These are phyloP conservation scores for Drosophila austrosaltans DNA, from an alignment of 2,888 invertebrate genomes.

Conservation along the genomic window DNA sequence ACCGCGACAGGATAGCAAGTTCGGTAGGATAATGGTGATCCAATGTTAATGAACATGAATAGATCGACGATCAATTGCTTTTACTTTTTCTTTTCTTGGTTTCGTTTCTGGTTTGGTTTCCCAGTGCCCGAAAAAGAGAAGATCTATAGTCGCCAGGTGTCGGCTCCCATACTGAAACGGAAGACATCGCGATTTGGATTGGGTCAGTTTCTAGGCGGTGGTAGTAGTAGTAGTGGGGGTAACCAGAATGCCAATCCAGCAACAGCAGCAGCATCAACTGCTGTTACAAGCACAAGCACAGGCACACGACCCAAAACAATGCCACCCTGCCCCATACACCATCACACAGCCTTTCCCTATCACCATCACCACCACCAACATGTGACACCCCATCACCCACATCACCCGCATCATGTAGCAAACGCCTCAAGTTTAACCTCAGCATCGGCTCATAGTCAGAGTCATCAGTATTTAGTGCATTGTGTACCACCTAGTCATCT, in stretches of 20 bases:
- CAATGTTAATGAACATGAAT: neutral
- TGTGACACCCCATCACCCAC: conserved; percentile 34
- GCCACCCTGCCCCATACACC: conserved; percentile 65
- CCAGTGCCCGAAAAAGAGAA: conserved; percentile 89
- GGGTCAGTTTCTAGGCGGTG: conserved; percentile 89
- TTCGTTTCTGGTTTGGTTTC: too few species aligned
- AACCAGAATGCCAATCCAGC: conserved; percentile 80
- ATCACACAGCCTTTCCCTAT: conserved; percentile 18
- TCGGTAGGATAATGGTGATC: conserved; percentile 83
- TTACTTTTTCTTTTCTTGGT: conserved; percentile 9
- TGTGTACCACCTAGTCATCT: conserved; percentile 81
- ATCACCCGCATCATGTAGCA: conserved; percentile 64
- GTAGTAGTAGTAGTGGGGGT: conserved; percentile 83
- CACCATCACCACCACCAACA: conserved; percentile 40
- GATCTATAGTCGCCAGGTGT: conserved; percentile 95
- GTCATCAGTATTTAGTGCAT: conserved; percentile 82
- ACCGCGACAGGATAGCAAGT: conserved; percentile 89
- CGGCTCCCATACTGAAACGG: conserved; percentile 96
- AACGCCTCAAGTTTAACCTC: conserved; percentile 75
- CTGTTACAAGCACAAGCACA: conserved; percentile 64
- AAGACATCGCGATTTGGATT: conserved; percentile 96
- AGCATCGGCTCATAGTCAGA: conserved; percentile 81
- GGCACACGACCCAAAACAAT: conserved; percentile 65
- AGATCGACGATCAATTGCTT: neutral
- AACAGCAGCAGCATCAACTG: conserved; percentile 63